These are phyloP conservation scores for Protobothrops mucrosquamatus DNA, from an alignment of 2,113 vertebrate genomes.

Conservation along the genomic window DNA sequence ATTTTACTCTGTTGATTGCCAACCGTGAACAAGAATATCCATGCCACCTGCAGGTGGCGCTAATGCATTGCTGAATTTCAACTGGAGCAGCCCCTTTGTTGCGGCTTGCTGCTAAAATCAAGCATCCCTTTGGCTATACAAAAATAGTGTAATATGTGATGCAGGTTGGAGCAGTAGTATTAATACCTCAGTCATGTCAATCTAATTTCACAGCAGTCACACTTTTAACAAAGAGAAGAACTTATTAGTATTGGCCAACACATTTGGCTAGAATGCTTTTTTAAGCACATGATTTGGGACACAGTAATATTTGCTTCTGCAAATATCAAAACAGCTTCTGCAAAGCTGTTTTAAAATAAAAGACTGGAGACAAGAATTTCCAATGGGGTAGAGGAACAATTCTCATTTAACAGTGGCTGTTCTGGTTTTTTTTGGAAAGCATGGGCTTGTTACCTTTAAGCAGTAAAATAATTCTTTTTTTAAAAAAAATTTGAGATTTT, in stretches of 20 bases:
- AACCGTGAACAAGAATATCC: neutral
- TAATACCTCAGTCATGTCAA: rapidly evolving
- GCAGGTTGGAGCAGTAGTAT: neutral
- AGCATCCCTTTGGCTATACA: neutral
- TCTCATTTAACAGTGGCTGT: neutral
- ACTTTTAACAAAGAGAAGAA: neutral
- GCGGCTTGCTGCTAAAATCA: neutral
- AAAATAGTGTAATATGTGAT: neutral
- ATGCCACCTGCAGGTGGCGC: constrained; percentile 67
- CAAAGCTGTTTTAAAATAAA: neutral
- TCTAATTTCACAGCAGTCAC: neutral
- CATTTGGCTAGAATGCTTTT: neutral
- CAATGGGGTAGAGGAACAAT: neutral
- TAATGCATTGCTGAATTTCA: constrained; percentile 30
- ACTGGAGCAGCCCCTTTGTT: neutral
- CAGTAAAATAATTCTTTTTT: neutral
- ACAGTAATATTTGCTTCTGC: neutral
- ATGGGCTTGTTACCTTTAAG: neutral
- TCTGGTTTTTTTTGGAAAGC: neutral
- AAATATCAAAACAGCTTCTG: neutral
- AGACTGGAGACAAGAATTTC: neutral
- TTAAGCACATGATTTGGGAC: neutral
- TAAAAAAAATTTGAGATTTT: neutral
- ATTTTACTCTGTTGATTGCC: neutral
- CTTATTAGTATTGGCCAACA: neutral